Percentiles rank a stretch among this genome's conserved stretches.
These are phyloP conservation scores for Epiperipatus broadwayi DNA, from an alignment of 2,888 invertebrate species.

Conservation along the genomic window DNA sequence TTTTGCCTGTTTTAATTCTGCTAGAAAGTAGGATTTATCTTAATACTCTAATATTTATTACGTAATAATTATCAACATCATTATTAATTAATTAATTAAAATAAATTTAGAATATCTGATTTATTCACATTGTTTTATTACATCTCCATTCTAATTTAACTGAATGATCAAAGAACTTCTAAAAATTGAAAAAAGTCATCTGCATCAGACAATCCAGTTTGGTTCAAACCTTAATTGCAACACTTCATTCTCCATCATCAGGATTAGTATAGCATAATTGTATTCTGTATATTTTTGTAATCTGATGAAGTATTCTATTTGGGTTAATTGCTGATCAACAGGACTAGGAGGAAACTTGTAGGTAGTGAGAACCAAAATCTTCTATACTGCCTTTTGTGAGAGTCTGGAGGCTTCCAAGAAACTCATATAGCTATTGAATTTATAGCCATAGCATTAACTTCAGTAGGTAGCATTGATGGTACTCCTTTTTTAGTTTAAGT, in stretches of 20 bases:
- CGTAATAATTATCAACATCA: too few relatives aligned
- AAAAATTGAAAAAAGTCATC: conserved; percentile 29
- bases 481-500: conserved; percentile 91
- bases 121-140: too few relatives aligned
- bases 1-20: too few relatives aligned
- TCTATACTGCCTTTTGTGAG: too few relatives aligned
- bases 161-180: conserved; percentile 75
- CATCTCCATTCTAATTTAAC: conserved; percentile 79
- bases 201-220: conserved; percentile 48
- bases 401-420: conserved; percentile 89
- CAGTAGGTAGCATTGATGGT: conserved; percentile 75
- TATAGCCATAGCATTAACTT: conserved; percentile 50
- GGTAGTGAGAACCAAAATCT: too few relatives aligned
- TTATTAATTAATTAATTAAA: too few relatives aligned
- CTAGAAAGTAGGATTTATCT: too few relatives aligned
- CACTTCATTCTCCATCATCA: conserved; percentile 74
- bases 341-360: conserved; percentile 51
- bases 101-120: too few relatives aligned
- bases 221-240: conserved; percentile 52
- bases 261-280: conserved; percentile 93
- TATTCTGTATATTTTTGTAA: conserved; percentile 66
- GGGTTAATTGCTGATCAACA: conserved; percentile 66
- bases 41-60: too few relatives aligned
- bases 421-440: conserved; percentile 73
- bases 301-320: conserved; percentile 49